These are phyloP conservation scores for Chloroclystis v-ata DNA, from an alignment of 2,888 invertebrate species.

Conservation along the genomic window DNA sequence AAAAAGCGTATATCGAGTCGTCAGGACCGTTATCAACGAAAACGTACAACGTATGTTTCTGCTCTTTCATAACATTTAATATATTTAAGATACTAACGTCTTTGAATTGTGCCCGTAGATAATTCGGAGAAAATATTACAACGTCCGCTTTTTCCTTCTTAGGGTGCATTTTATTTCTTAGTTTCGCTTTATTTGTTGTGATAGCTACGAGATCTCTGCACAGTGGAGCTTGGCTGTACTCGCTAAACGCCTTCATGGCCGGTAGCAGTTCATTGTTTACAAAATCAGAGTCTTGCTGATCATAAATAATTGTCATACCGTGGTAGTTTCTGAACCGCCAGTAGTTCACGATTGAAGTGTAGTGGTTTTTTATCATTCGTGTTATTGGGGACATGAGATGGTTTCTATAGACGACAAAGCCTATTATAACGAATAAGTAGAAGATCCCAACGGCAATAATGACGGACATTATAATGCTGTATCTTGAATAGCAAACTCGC, in stretches of 20 bases:
- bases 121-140: slow-evolving; percentile 63
- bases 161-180: slow-evolving; percentile 20
- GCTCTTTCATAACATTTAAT: slow-evolving; percentile 51
- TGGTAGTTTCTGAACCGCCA: slow-evolving; percentile 9
- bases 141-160: slow-evolving; percentile 26
- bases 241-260: slow-evolving; percentile 44
- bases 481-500: slow-evolving; percentile 46
- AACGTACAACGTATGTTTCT: slow-evolving; percentile 52
- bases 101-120: slow-evolving; percentile 59
- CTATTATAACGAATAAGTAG: slow-evolving; percentile 36
- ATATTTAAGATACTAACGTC: slow-evolving; percentile 68
- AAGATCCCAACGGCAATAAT: slow-evolving; percentile 37
- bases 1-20: slow-evolving; percentile 65
- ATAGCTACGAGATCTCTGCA: slow-evolving; percentile 37
- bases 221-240: slow-evolving; percentile 44
- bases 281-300: slow-evolving; percentile 52
- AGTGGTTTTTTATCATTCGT: slow-evolving; percentile 10
- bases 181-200: slow-evolving; percentile 33
- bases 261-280: slow-evolving; percentile 57
- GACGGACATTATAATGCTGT: slow-evolving; percentile 40
- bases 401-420: slow-evolving; percentile 44
- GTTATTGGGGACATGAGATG: slow-evolving; percentile 29
- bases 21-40: slow-evolving; percentile 63
- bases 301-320: slow-evolving; percentile 12
- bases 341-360: slow-evolving; percentile 2